Evolutionary conservation across 2,797 vertebrate species (phyloP).

Genomic region (Enteromius thamalakanensis): DNA sequence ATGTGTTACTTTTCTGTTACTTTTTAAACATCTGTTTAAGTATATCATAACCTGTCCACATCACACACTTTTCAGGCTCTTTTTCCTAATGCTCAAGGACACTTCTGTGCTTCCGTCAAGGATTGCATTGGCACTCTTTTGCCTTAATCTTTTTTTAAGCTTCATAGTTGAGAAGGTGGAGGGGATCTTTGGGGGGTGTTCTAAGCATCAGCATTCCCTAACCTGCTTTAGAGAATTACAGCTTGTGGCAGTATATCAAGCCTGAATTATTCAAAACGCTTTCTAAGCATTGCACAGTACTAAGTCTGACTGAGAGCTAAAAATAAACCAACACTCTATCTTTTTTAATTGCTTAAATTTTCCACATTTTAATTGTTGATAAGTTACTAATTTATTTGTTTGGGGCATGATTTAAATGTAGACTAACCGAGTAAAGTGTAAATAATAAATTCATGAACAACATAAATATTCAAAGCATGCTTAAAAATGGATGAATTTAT

Average conservation of each 20-base stretch:
- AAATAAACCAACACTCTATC: constrained; percentile 8
- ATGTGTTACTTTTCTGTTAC: background rate
- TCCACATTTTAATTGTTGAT: constrained; percentile 41
- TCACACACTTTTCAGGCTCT: background rate
- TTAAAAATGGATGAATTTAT: background rate
- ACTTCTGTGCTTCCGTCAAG: background rate
- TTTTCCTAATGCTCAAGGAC: background rate
- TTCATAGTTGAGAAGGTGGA: background rate
- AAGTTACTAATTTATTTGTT: background rate
- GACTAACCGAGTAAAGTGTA: background rate
- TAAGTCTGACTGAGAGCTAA: constrained; percentile 16
- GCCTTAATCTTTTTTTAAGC: constrained; percentile 30
- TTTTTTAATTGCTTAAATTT: constrained; percentile 13
- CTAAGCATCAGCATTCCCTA: constrained; percentile 30
- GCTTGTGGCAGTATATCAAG: constrained; percentile 19
- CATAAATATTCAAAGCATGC: background rate
- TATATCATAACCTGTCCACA: background rate
- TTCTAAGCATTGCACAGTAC: constrained; percentile 21
- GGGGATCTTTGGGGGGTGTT: background rate
- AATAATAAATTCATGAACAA: background rate
- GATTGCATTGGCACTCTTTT: background rate
- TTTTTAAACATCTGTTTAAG: background rate
- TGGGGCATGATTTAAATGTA: background rate
- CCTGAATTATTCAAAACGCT: constrained; percentile 37
- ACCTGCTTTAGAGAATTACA: constrained; percentile 32